Evolutionary conservation across 2,797 vertebrate genomes (phyloP), one percentile per base, ranked within the genome.

Genomic region (Moxostoma hubbsi): DNA sequence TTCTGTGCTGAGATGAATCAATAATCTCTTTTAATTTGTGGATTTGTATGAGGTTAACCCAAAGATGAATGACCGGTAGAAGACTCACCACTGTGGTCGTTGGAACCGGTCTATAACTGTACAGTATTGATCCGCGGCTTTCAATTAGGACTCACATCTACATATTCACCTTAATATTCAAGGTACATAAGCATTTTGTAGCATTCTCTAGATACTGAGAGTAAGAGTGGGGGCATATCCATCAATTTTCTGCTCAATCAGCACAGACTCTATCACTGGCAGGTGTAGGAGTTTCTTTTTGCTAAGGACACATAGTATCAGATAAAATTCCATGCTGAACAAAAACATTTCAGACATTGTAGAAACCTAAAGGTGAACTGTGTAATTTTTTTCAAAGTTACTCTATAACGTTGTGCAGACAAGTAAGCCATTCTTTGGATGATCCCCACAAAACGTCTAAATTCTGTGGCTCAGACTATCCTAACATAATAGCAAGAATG

Each of bases 1-100:
- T 77, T 58, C 85, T 82, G 75, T 46, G 87, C 84, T 66, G 75
- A 87, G 78, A 87, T 85, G 54, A 81, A 61, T 85, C 78, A 87
- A 88, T 90, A 81, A 91, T 92, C 83, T 87, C 85, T 90, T 66
- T 80, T 85, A 69, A 89, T 88, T 88, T 86, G n/a, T 68, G 45
- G 80, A 69, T 73, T 89, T 85, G 88, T 85, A 85, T 79, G 59
- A 82, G 74, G 79, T 85, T 85, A 85, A 86, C 85, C 77, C 15
- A 59, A 46, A 85, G 85, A 77, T 61, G 45, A 83, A 73, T 57
- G 66, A 82, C 16, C n/a, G 70, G 79, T 61, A 86, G 47, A 69
- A 76, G 51, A 57, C 72, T 81, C 68, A 79, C 57, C 24, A 2
- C 24, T 24, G 24, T 24, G 24, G 24, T 24, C 24, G 24, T 24